Conservation (phyloP, 2,888 invertebrate genomes). For the Drosophila fungiperda region DNA sequence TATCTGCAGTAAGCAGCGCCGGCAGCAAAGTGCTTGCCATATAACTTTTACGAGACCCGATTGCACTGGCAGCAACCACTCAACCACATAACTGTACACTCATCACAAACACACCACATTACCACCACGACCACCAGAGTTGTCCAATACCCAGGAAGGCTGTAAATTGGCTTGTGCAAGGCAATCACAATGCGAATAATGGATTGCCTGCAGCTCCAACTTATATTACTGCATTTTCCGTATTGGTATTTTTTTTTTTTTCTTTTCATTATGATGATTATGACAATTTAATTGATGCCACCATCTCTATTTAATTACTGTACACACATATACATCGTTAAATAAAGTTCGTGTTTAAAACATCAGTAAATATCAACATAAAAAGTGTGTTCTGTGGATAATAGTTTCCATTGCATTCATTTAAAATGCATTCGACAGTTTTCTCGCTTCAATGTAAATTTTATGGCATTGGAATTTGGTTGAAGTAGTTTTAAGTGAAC, state of each 20-base stretch:
- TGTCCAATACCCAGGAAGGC: slow-evolving; percentile 29
- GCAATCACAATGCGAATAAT: neutral
- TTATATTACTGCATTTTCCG: slow-evolving; percentile 4
- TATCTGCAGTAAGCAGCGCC: slow-evolving; percentile 69
- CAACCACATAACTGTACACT: neutral
- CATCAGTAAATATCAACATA: neutral
- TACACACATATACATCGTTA: neutral
- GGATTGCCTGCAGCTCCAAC: slow-evolving; percentile 21
- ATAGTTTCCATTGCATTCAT: neutral
- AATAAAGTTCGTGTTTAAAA: neutral
- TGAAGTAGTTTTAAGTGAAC: neutral
- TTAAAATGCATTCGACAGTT: neutral
- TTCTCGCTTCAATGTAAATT: too few relatives aligned
- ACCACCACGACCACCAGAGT: neutral
- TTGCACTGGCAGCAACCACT: slow-evolving; percentile 12
- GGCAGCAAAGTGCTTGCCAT: slow-evolving; percentile 65
- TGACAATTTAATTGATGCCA: slow-evolving; percentile 2
- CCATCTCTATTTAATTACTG: neutral
- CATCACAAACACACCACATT: slow-evolving; percentile 1
- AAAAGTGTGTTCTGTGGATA: neutral
- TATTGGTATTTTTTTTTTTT: slow-evolving; percentile 1
- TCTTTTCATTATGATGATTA: neutral
- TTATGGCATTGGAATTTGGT: neutral
- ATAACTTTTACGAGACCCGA: slow-evolving; percentile 62
- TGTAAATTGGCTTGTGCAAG: slow-evolving; percentile 41